These are phyloP conservation scores for Lagenorhynchus albirostris DNA, from an alignment of 2,113 vertebrate genomes.

Conservation along the genomic window DNA sequence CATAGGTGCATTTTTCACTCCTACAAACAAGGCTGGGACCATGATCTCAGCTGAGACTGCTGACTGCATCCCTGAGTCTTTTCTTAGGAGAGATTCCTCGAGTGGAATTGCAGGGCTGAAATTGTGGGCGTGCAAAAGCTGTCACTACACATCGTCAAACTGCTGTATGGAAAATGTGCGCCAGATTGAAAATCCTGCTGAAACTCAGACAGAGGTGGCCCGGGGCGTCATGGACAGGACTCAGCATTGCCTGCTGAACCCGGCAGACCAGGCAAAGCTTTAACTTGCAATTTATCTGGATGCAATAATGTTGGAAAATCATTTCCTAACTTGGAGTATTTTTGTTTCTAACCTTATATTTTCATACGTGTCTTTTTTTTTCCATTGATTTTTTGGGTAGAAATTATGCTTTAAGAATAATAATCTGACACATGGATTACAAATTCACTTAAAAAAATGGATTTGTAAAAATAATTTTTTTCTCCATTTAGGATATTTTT, in stretches of 20 bases:
- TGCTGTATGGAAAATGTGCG: neutral
- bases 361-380: neutral
- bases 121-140: no score
- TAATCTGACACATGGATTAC: neutral
- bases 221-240: neutral
- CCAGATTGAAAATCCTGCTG: neutral
- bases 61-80: neutral
- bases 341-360: neutral
- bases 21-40: neutral
- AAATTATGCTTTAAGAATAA: neutral
- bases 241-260: neutral
- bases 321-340: neutral
- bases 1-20: neutral
- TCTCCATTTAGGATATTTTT: neutral
- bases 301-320: rapidly evolving
- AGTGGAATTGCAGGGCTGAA: rapidly evolving
- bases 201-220: neutral
- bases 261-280: rapidly evolving
- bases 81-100: neutral
- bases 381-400: neutral
- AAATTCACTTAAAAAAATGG: neutral
- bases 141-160: neutral
- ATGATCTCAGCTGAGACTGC: neutral
- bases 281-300: neutral
- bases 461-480: neutral